Base-by-base conservation (phyloP, 2,113 vertebrate species). In the Zosterops hypoxanthus region DNA sequence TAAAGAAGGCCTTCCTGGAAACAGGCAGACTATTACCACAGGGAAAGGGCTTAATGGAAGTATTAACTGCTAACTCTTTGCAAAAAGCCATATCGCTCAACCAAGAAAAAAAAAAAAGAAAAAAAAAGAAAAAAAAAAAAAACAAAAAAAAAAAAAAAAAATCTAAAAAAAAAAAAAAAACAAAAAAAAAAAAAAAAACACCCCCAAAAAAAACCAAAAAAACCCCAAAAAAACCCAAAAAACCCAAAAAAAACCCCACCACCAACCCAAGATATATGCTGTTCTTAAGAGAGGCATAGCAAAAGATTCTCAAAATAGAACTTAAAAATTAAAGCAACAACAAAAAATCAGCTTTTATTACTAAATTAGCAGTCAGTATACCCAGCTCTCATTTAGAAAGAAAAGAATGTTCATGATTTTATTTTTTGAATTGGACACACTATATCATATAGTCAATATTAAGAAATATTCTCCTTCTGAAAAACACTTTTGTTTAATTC, bases 371-470 rank as follows among this genome's bases (percentile, higher is more conserved):
- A 77, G 55, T 33, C 25, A 33, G 19, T 52, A 21, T 41, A 53
- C 4, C 9, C 46, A 65, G 44, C 8, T 52, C 34, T 82, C 9
- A 59, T 69, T 69, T 57, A 69, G 15, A 72, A 56, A 57, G 3
- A 53, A 75, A 53, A 68, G 52, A 34, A 4, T 1, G 41, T 1
- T 12, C 1, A 14, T 28, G 1, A 14, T 6, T 47, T 29, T 23
- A 26, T 29, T 15, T 52, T 55, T 59, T 50, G 22, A 50, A 84
- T 15, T 20, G 24, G 22, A 78, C 36, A 36, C 39, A 31, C 2
- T 57, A 9, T 13, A 89, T 66, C 10, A 50, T 29, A 42, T 7
- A 66, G 39, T 24, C 9, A 55, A 26, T 59, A 66, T 47, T 42
- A 53, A 83, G 39, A 84, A 80, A 64, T 6, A 64, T 12, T 86